Percentiles rank a stretch among this genome's conserved stretches.
phyloP scores from a whole-genome alignment of 2,797 vertebrate species.

The Cottoperca gobio region DNA sequence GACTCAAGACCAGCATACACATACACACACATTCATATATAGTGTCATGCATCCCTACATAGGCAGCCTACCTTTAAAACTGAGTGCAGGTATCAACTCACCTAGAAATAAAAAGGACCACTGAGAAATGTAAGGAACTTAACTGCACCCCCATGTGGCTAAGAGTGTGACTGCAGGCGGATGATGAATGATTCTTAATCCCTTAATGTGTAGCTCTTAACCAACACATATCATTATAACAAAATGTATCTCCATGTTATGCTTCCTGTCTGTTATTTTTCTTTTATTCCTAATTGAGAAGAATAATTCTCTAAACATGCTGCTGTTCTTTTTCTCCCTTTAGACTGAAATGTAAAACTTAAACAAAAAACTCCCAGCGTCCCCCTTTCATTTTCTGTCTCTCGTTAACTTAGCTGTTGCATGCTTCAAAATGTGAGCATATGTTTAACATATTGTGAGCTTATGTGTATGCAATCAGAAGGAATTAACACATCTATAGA shows the following conservation, averaged over 20 bases:
- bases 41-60: neutral
- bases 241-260: slow-evolving; percentile 6
- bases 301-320: slow-evolving; percentile 7
- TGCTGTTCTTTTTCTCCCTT: slow-evolving; percentile 13
- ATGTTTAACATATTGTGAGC: slow-evolving; percentile 49
- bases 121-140: slow-evolving; percentile 9
- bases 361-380: neutral
- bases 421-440: slow-evolving; percentile 39
- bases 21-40: neutral
- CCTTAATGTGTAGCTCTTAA: neutral
- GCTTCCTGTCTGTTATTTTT: neutral
- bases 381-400: slow-evolving; percentile 28
- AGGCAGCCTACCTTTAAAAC: slow-evolving; percentile 6
- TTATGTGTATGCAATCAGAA: slow-evolving; percentile 45
- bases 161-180: slow-evolving; percentile 30
- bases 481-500: slow-evolving; percentile 32
- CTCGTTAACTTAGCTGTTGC: slow-evolving; percentile 23
- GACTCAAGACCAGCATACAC: neutral
- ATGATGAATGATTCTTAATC: neutral
- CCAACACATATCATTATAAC: slow-evolving; percentile 6
- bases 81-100: slow-evolving; percentile 6
- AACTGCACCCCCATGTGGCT: slow-evolving; percentile 69
- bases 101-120: neutral
- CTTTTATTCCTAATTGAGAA: slow-evolving; percentile 16
- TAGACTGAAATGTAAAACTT: slow-evolving; percentile 29